phyloP scores from a whole-genome alignment of 1,140 invertebrate genomes.

The Grapholita molesta region DNA sequence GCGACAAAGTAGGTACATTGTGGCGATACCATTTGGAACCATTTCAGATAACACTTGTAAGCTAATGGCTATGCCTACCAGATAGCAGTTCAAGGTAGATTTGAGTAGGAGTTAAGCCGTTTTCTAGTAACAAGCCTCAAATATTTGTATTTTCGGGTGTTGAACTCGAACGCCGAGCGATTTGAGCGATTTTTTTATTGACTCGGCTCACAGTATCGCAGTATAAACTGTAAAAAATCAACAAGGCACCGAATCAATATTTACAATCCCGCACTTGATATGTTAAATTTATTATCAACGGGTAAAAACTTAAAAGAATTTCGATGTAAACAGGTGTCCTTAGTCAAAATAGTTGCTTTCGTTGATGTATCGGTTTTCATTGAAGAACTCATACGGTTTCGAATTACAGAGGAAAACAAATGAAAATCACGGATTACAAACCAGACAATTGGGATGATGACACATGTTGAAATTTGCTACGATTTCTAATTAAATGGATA shows the following conservation, averaged over 20 bases:
- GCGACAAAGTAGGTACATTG: too few relatives aligned
- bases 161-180: conserved; percentile 36
- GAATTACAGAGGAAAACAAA: too few relatives aligned
- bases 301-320: conserved; percentile 23
- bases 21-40: too few relatives aligned
- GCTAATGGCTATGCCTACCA: neutral
- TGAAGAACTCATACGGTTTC: too few relatives aligned
- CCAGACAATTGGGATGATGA: too few relatives aligned
- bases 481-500: too few relatives aligned
- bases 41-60: neutral
- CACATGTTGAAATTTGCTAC: too few relatives aligned
- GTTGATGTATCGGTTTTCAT: neutral
- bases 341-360: neutral
- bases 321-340: conserved; percentile 57
- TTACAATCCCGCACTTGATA: conserved; percentile 64
- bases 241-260: conserved; percentile 45
- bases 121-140: conserved; percentile 32
- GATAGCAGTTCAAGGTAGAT: neutral
- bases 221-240: conserved; percentile 67
- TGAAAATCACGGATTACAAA: too few relatives aligned
- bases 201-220: conserved; percentile 38
- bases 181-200: conserved; percentile 31
- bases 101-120: neutral
- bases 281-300: conserved; percentile 46
- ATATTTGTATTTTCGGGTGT: conserved; percentile 44